These are phyloP conservation scores for Notamacropus eugenii DNA, from an alignment of 2,797 vertebrate genomes.

Conservation along the genomic window DNA sequence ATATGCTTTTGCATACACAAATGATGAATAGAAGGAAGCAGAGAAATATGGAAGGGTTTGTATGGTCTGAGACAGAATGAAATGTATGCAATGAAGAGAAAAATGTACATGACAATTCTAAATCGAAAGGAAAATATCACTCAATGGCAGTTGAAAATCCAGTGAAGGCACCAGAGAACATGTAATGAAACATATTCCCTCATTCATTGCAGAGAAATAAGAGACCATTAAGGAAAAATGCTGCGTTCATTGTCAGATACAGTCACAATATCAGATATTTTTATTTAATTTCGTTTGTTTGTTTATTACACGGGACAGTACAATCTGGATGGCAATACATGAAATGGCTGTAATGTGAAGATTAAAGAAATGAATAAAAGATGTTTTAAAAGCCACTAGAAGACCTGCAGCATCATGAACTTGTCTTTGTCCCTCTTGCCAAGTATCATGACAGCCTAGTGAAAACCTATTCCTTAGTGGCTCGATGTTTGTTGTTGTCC, in stretches of 20 bases:
- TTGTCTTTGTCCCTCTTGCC: neutral
- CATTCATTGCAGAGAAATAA: neutral
- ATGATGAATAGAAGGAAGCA: neutral
- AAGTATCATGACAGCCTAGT: neutral
- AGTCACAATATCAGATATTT: neutral
- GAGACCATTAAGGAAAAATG: neutral
- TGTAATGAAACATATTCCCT: neutral
- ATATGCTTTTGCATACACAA: neutral
- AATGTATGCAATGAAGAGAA: neutral
- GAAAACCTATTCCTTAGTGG: neutral
- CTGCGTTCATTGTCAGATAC: neutral
- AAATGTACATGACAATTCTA: neutral
- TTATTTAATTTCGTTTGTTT: neutral
- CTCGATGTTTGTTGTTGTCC: neutral
- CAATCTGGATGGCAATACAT: neutral
- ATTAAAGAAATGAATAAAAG: neutral
- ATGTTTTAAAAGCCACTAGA: neutral
- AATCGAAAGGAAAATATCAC: neutral
- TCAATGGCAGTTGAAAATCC: neutral
- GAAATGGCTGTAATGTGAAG: neutral
- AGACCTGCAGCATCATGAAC: neutral
- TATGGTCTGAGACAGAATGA: neutral
- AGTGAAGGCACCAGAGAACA: neutral
- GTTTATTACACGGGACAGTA: neutral
- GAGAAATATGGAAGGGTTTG: neutral